A percentile compares a stretch with the other conserved stretches of the same genome.
Conservation (phyloP, 2,113 vertebrate genomes). For the Mormoops blainvillei region DNA sequence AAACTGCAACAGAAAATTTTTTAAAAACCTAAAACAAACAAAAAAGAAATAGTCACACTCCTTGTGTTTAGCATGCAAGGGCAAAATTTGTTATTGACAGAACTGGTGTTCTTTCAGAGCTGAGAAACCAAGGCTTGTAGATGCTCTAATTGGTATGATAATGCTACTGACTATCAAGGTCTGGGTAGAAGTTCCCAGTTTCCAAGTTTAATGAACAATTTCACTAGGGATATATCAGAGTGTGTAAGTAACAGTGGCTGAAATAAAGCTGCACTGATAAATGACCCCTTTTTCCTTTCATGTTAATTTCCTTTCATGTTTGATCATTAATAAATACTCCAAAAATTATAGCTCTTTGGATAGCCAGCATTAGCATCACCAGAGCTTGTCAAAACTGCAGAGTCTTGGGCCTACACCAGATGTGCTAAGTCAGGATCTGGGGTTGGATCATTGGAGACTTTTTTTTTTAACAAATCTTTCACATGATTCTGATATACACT, state of each 20-base stretch:
- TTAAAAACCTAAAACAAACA: too few species aligned
- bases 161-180: neutral
- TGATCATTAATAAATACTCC: neutral
- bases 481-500: neutral
- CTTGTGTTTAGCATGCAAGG: neutral
- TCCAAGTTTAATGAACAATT: neutral
- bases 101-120: neutral
- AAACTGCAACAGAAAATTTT: too few species aligned
- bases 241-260: neutral
- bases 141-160: neutral
- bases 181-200: neutral
- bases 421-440: neutral
- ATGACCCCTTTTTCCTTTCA: neutral
- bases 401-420: neutral
- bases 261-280: neutral
- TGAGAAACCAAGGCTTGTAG: neutral
- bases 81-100: neutral
- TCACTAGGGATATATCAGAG: neutral
- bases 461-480: neutral
- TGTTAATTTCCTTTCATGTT: neutral
- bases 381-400: neutral
- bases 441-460: neutral
- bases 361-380: neutral
- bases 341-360: neutral
- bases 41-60: neutral